These are phyloP conservation scores for Dendrocopos noguchii DNA, from an alignment of 2,113 vertebrate species.

Conservation along the genomic window DNA sequence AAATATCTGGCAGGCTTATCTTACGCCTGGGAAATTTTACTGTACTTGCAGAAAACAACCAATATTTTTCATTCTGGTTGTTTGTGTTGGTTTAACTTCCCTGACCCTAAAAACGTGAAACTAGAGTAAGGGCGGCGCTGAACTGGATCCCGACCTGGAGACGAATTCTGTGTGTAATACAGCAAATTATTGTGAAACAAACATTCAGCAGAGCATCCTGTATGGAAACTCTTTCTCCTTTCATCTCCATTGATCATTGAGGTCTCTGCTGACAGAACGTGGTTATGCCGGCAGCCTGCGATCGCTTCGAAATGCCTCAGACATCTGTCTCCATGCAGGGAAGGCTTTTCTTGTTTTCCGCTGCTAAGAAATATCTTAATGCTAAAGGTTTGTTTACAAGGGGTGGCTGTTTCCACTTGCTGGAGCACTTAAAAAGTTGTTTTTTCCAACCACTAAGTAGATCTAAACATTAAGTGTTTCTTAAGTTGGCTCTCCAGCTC, in stretches of 20 bases:
- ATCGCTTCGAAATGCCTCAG: conserved; percentile 66
- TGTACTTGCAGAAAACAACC: conserved; percentile 65
- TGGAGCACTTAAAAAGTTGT: conserved; percentile 76
- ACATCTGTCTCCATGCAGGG: conserved; percentile 74
- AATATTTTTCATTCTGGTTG: conserved; percentile 3
- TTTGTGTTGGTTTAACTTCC: conserved; percentile 65
- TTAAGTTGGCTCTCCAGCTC: conserved; percentile 78
- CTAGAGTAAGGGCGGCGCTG: background rate
- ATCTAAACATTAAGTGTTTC: conserved; percentile 83
- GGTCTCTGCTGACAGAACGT: conserved; percentile 70
- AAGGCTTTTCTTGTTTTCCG: conserved; percentile 65
- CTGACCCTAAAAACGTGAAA: background rate
- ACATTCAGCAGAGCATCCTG: conserved; percentile 37
- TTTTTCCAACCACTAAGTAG: conserved; percentile 84
- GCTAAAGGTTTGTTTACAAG: conserved; percentile 83
- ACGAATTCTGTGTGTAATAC: conserved; percentile 35
- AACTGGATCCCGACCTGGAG: background rate
- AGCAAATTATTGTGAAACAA: conserved; percentile 50
- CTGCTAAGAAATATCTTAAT: conserved; percentile 73
- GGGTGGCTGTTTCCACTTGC: conserved; percentile 81
- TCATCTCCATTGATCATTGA: conserved; percentile 61
- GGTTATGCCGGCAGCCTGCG: conserved; percentile 64
- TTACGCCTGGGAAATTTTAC: conserved; percentile 41
- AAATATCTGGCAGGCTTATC: conserved; percentile 48
- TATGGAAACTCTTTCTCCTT: conserved; percentile 76